These are phyloP conservation scores for Thysanoteuthis rhombus DNA, from an alignment of 2,888 invertebrate genomes.

Conservation along the genomic window DNA sequence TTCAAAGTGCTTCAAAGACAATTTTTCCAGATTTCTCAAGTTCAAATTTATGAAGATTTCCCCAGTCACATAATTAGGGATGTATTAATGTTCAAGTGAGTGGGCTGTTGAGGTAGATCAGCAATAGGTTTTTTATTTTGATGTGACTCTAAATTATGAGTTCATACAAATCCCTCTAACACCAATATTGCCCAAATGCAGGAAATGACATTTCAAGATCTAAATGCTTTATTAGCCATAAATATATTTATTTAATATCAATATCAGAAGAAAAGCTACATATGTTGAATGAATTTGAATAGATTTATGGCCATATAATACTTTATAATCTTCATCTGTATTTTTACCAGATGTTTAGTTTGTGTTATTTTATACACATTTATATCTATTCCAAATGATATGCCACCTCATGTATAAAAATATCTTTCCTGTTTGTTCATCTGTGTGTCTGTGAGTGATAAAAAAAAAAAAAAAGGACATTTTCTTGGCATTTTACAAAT, in stretches of 20 bases:
- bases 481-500: no score
- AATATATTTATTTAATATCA: constrained; percentile 12
- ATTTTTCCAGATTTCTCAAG: background rate
- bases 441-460: background rate
- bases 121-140: background rate
- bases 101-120: background rate
- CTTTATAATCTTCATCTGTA: background rate
- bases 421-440: background rate
- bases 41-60: background rate
- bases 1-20: background rate
- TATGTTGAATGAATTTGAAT: background rate
- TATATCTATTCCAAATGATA: background rate
- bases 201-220: background rate
- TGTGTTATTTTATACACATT: background rate
- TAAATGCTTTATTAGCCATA: background rate
- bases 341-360: background rate
- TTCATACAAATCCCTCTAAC: background rate
- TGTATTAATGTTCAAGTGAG: background rate
- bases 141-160: background rate
- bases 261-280: background rate
- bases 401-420: background rate
- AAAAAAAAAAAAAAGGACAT: no score
- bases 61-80: background rate
- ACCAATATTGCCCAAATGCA: background rate
- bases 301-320: background rate